Base-by-base conservation (phyloP, 2,113 vertebrate species). In the Amphiprion ocellaris region DNA sequence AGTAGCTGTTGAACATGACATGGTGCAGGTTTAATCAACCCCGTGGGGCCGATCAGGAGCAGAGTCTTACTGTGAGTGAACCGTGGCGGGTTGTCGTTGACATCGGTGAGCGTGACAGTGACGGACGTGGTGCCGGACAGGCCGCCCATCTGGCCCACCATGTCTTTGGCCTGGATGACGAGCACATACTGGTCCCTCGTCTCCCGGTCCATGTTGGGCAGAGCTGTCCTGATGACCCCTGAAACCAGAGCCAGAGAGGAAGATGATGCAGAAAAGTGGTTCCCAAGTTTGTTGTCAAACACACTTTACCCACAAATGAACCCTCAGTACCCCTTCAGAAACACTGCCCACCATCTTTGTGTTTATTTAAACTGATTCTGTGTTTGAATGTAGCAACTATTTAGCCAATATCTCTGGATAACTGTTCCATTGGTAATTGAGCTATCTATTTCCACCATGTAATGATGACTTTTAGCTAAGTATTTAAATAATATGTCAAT, bases 121-220 rank as follows among this genome's bases (percentile, higher is more conserved):
- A 99, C 97, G 0, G 97, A 97, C 0, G 98, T 98, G 16, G 97
- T 99, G 53, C 98, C 97, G 3, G 98, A 98, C 28, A 99, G 95
- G 52, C 98, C 98, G 1, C 98, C 98, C 83, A 98, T 97, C 94
- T 98, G 97, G 39, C 98, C 98, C 74, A 98, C 97, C 97, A 99
- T 99, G 92, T 99, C 98, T 89, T 99, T 99, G 87, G 98, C 98
- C 93, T 99, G 97, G 92, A 99, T 98, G 87, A 99, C 96, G 21
- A 99, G 91, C 16, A 98, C 93, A 44, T 99, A 99, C 90, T 98
- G 97, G 92, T 99, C 97, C 91, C 97, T 96, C 6, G 96, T 96
- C 93, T 99, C 98, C 72, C 98, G 95, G 89, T 99, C 98, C 98
- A 99, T 99, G 90, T 98, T 97, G 0, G 98, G 96, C 77, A 99